phyloP scores from a whole-genome alignment of 2,113 vertebrate species.

The Isurus oxyrinchus region DNA sequence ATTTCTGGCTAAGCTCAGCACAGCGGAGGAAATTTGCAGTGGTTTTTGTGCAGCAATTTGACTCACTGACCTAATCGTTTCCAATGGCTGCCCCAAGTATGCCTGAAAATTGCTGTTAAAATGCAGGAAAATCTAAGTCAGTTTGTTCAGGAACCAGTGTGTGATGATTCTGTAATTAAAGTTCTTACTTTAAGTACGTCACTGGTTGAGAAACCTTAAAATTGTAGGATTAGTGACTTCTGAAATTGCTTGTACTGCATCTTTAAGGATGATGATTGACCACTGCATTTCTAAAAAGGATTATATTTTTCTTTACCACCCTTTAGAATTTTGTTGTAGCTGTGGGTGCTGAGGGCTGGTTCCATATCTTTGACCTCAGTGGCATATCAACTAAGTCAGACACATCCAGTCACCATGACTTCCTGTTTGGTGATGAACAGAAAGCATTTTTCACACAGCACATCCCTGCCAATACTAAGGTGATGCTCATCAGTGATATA shows the following conservation, averaged over 20 bases:
- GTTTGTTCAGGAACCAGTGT: background rate
- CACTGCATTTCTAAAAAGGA: background rate
- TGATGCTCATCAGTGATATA: constrained; percentile 91
- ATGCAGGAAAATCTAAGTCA: background rate
- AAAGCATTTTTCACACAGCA: constrained; percentile 86
- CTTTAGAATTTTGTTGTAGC: constrained; percentile 84
- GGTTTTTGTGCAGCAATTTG: background rate
- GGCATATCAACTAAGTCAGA: constrained; percentile 62
- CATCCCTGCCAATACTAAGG: constrained; percentile 94
- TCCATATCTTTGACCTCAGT: constrained; percentile 86
- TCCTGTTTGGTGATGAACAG: constrained; percentile 66
- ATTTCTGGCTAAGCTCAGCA: background rate
- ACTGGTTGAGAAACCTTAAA: background rate
- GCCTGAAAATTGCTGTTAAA: background rate
- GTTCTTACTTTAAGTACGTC: background rate
- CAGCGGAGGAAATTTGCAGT: background rate
- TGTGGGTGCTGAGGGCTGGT: constrained; percentile 91
- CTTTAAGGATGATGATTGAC: background rate
- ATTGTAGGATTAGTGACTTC: background rate
- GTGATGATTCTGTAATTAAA: background rate
- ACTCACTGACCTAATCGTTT: background rate
- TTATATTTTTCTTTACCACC: background rate
- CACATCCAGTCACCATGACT: constrained; percentile 70
- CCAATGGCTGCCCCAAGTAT: background rate
- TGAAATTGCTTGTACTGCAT: background rate